phyloP scores from a whole-genome alignment of 2,888 invertebrate genomes.

The Agriotes lineatus region DNA sequence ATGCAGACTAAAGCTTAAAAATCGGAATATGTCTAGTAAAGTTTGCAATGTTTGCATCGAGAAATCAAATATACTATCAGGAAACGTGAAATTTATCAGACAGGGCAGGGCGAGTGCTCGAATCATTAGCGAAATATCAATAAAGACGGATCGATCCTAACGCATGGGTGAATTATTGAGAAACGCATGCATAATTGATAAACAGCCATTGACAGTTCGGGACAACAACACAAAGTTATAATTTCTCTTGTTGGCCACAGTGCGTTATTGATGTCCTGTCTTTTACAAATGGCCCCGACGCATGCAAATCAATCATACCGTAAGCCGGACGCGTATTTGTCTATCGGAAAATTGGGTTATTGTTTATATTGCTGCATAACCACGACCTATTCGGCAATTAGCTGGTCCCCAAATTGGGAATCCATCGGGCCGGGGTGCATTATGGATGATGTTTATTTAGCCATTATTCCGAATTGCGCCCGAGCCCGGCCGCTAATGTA shows the following conservation, averaged over 20 bases:
- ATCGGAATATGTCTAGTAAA: too few species aligned
- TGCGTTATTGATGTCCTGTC: slow-evolving; percentile 27
- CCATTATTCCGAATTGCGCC: too few species aligned
- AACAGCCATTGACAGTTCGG: slow-evolving; percentile 23
- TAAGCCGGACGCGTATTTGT: slow-evolving; percentile 5
- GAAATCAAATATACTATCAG: too few species aligned
- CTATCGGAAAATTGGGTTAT: slow-evolving; percentile 10
- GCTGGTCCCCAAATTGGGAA: not conserved
- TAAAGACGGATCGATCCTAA: slow-evolving; percentile 20
- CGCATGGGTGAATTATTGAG: slow-evolving; percentile 17
- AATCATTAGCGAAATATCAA: slow-evolving; percentile 5
- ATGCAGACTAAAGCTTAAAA: too few species aligned
- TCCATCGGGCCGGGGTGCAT: not conserved
- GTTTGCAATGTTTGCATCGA: too few species aligned
- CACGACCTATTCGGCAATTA: not conserved
- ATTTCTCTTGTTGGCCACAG: slow-evolving; percentile 21
- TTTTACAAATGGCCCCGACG: slow-evolving; percentile 21
- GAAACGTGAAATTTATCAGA: too few species aligned
- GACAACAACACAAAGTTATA: slow-evolving; percentile 18
- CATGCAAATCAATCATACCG: slow-evolving; percentile 14
- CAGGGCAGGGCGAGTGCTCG: too few species aligned
- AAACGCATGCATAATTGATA: slow-evolving; percentile 29
- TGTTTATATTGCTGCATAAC: not conserved
- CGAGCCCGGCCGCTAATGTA: not conserved
- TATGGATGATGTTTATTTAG: not conserved